A percentile compares a stretch with the other conserved stretches of the same genome.
phyloP scores from a whole-genome alignment of 1,140 invertebrate genomes.

The Parapsyche elsis region DNA sequence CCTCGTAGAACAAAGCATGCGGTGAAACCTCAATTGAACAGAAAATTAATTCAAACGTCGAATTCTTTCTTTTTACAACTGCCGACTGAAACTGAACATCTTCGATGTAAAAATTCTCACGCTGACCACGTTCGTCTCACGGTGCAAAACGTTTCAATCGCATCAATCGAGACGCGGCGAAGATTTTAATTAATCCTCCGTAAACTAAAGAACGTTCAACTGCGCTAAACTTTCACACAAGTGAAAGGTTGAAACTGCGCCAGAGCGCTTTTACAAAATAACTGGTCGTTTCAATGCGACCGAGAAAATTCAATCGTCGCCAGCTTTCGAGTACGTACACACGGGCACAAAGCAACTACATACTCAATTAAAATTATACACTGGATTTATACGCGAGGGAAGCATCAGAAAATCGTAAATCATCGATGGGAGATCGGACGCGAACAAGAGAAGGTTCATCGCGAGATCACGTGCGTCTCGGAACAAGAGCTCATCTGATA shows the following conservation, averaged over 20 bases:
- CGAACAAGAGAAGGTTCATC: too few species aligned
- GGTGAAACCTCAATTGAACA: too few species aligned
- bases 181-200: constrained; percentile 19
- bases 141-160: background rate
- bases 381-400: background rate
- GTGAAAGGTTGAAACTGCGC: background rate
- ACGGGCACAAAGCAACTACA: background rate
- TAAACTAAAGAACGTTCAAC: background rate
- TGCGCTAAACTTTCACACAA: constrained; percentile 21
- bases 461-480: background rate
- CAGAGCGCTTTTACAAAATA: background rate
- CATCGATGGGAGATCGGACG: too few species aligned
- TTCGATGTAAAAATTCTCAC: too few species aligned
- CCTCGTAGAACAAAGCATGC: background rate
- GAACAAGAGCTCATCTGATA: background rate
- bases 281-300: background rate
- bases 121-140: too few species aligned
- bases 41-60: too few species aligned
- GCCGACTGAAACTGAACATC: too few species aligned
- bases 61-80: too few species aligned
- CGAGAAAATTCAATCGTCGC: background rate
- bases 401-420: background rate
- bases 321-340: background rate
- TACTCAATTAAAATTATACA: background rate
- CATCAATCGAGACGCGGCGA: background rate